Conservation (phyloP, 2,888 invertebrate genomes). For the Camponotus fellah region DNA sequence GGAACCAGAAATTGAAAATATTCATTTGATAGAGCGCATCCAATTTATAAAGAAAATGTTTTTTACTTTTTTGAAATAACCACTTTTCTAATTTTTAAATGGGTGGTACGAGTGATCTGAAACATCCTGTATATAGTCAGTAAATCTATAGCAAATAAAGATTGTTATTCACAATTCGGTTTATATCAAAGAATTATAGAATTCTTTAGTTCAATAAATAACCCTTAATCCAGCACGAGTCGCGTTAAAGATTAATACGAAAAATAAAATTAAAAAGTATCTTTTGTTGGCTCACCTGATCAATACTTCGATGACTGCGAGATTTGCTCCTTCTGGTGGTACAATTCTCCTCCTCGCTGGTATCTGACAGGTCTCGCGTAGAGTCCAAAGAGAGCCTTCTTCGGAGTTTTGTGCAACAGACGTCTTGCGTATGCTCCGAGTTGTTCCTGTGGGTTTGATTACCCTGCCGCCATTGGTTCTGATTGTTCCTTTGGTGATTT, state of each 20-base stretch:
- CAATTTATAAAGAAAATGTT: too few species aligned
- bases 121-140: not conserved
- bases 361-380: constrained; percentile 91
- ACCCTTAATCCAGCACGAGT: not conserved
- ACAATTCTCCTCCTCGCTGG: constrained; percentile 88
- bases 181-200: not conserved
- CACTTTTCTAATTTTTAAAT: too few species aligned
- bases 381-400: constrained; percentile 91
- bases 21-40: too few species aligned
- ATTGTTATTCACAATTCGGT: constrained; percentile 69
- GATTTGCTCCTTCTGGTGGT: constrained; percentile 84
- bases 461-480: constrained; percentile 80
- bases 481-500: constrained; percentile 80
- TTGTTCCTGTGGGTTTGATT: constrained; percentile 79
- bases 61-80: too few species aligned
- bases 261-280: constrained; percentile 21
- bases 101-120: too few species aligned
- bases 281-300: constrained; percentile 87
- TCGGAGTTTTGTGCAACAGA: constrained; percentile 86
- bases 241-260: not conserved
- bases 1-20: too few species aligned
- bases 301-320: constrained; percentile 88
- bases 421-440: constrained; percentile 79
- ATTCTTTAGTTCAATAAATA: not conserved
- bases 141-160: constrained; percentile 29